Evolutionary conservation across 2,888 invertebrate species (phyloP).

Genomic region (Oxyteleia sp.): DNA sequence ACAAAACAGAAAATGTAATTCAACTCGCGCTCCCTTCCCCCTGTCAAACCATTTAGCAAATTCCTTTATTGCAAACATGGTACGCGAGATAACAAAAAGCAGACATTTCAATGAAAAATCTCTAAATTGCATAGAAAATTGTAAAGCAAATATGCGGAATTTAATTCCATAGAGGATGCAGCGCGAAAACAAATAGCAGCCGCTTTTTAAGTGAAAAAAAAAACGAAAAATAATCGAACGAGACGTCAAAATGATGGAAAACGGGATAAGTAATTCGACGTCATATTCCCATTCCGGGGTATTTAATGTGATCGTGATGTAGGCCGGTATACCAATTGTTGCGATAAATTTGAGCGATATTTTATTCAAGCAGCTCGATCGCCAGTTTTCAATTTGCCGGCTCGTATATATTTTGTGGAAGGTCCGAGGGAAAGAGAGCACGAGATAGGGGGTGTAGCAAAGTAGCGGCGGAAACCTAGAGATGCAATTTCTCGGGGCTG

Average conservation of each 20-base stretch:
- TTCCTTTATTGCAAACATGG: slow-evolving; percentile 63
- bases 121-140: slow-evolving; percentile 56
- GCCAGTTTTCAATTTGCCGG: slow-evolving; percentile 87
- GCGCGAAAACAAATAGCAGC: slow-evolving; percentile 34
- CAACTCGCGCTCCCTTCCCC: slow-evolving; percentile 78
- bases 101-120: slow-evolving; percentile 53
- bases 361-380: slow-evolving; percentile 87
- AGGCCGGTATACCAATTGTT: slow-evolving; percentile 86
- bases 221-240: too few species aligned
- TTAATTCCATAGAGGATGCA: slow-evolving; percentile 64
- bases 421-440: slow-evolving; percentile 63
- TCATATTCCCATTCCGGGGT: slow-evolving; percentile 17
- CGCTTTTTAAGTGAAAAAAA: background rate
- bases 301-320: slow-evolving; percentile 76
- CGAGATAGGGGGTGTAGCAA: slow-evolving; percentile 69
- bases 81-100: slow-evolving; percentile 50
- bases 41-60: slow-evolving; percentile 55
- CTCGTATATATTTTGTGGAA: slow-evolving; percentile 84
- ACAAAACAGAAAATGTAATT: slow-evolving; percentile 85
- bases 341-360: slow-evolving; percentile 87
- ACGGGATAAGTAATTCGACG: slow-evolving; percentile 18
- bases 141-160: slow-evolving; percentile 52
- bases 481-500: slow-evolving; percentile 86
- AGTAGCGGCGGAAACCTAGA: slow-evolving; percentile 75
- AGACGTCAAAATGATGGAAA: slow-evolving; percentile 7